A percentile compares a stretch with the other conserved stretches of the same genome.
Conservation (phyloP, 1,140 invertebrate genomes). For the Papilio dardanus region DNA sequence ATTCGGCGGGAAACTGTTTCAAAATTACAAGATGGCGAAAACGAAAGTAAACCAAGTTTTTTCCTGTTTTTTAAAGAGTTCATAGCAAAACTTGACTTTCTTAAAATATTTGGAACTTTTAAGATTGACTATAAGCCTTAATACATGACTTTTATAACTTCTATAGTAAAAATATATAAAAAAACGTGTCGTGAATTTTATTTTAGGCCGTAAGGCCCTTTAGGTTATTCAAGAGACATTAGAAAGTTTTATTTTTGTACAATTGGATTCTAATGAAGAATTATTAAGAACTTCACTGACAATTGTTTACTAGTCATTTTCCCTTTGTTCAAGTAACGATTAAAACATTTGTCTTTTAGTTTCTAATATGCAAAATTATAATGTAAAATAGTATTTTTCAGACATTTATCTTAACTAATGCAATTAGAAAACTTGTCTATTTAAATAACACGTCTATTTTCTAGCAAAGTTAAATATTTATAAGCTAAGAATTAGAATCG, state of each 20-base stretch:
- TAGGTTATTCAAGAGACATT: too few species aligned
- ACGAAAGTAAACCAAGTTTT: not conserved
- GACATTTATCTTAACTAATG: not conserved
- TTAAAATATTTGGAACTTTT: not conserved
- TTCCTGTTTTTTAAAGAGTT: not conserved
- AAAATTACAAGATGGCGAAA: not conserved
- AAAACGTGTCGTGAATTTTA: too few species aligned
- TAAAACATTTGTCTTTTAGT: not conserved
- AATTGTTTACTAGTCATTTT: too few species aligned
- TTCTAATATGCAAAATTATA: not conserved
- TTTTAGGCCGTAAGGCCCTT: too few species aligned
- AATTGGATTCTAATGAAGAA: too few species aligned
- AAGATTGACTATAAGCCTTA: constrained; percentile 3
- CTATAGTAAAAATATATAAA: not conserved
- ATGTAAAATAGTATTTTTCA: not conserved
- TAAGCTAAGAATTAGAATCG: not conserved
- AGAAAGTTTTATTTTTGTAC: too few species aligned
- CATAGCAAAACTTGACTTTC: not conserved
- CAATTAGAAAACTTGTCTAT: constrained; percentile 13
- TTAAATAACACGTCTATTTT: not conserved
- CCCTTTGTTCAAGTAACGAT: too few species aligned
- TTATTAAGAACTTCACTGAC: too few species aligned
- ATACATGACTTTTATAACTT: not conserved
- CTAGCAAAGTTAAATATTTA: not conserved
- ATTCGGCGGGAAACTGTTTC: not conserved